phyloP scores from a whole-genome alignment of 1,140 invertebrate species.

The Listronotus oregonensis region DNA sequence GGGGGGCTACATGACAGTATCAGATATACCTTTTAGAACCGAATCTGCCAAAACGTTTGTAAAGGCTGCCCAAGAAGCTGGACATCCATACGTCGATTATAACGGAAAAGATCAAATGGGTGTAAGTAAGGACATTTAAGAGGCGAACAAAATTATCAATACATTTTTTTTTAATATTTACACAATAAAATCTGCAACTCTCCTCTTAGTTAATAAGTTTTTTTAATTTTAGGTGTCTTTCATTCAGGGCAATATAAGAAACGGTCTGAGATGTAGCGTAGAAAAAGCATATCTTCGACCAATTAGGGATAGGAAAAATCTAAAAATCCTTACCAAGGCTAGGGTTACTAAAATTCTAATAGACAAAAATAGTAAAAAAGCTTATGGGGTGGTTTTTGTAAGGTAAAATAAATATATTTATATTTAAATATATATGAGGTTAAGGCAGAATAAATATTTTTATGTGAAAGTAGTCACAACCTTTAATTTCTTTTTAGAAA shows the following conservation, averaged over 20 bases:
- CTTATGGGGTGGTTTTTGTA: constrained; percentile 68
- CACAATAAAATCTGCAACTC: too few species aligned
- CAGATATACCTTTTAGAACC: constrained; percentile 62
- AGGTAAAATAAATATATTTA: constrained; percentile 48
- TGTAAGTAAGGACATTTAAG: constrained; percentile 50
- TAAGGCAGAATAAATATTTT: too few species aligned
- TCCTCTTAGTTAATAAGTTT: too few species aligned
- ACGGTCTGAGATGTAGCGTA: constrained; percentile 86
- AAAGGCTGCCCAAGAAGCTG: constrained; percentile 75
- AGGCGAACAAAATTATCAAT: too few species aligned
- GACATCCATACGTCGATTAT: constrained; percentile 73
- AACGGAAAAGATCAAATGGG: constrained; percentile 89
- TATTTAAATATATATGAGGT: too few species aligned
- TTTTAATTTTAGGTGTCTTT: constrained; percentile 70
- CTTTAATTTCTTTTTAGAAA: constrained; percentile 35
- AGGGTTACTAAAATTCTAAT: constrained; percentile 84
- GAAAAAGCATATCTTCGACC: constrained; percentile 88
- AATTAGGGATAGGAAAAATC: constrained; percentile 75
- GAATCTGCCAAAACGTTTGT: constrained; percentile 68
- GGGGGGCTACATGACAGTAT: constrained; percentile 44
- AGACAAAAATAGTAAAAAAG: constrained; percentile 65
- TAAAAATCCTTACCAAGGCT: constrained; percentile 82
- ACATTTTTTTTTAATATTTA: too few species aligned
- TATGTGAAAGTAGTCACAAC: too few species aligned
- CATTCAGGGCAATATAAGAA: constrained; percentile 76